Conservation (phyloP, 2,888 invertebrate genomes). For the Cryptocephalus moraei region DNA sequence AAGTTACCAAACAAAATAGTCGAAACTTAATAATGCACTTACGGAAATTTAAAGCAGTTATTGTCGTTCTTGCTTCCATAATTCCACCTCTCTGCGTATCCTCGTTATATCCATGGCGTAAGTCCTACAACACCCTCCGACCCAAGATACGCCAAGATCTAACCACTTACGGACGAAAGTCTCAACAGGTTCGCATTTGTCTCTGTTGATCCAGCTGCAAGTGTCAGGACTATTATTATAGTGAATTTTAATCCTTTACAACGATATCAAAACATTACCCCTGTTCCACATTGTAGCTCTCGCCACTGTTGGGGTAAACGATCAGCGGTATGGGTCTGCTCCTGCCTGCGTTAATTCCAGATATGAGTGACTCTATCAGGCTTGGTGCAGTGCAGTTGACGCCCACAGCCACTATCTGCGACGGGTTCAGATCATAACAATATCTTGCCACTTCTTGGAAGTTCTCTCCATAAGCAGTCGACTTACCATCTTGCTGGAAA, state of each 20-base stretch:
- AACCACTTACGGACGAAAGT: conserved; percentile 72
- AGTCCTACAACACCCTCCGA: conserved; percentile 90
- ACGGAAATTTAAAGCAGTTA: too few relatives aligned
- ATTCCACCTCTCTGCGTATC: conserved; percentile 54
- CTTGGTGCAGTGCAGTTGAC: conserved; percentile 76
- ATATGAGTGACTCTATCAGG: conserved; percentile 51
- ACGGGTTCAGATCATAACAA: conserved; percentile 49
- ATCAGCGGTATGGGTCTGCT: conserved; percentile 58
- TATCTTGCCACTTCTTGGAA: conserved; percentile 62
- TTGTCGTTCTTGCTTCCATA: conserved; percentile 29
- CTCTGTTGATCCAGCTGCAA: conserved; percentile 61
- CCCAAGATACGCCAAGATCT: conserved; percentile 66
- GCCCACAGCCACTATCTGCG: conserved; percentile 78
- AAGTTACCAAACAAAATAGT: too few relatives aligned
- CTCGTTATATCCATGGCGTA: conserved; percentile 69
- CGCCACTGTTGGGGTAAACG: conserved; percentile 90
- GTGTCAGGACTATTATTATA: neutral
- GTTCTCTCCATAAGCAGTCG: conserved; percentile 69
- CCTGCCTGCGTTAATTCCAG: conserved; percentile 42
- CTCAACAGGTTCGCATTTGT: conserved; percentile 60
- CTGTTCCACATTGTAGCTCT: conserved; percentile 60
- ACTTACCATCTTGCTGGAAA: conserved; percentile 45
- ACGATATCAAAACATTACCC: conserved; percentile 41
- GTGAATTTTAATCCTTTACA: neutral
- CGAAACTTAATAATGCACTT: too few relatives aligned